Evolutionary conservation across 2,888 invertebrate genomes (phyloP), one percentile per base, ranked within the genome.

Genomic region (Pheosia gnoma): DNA sequence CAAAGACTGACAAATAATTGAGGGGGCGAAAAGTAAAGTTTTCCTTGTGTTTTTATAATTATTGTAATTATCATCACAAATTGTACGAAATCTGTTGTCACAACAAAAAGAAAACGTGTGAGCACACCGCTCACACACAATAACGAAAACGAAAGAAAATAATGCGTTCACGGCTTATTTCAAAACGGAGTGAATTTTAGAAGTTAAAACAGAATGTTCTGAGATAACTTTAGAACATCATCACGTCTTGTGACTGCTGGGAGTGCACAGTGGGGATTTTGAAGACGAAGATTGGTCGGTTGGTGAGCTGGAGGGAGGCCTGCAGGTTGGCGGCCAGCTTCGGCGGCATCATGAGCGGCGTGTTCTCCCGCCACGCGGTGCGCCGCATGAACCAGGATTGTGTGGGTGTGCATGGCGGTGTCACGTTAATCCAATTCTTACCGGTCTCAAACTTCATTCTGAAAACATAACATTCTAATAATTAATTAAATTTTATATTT

Each of bases 371-470:
- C 93, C 92, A 92, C 3, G 90, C 85, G 0, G 86, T 92, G 4
- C 91, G 86, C 7, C 93, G 84, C 54, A 90, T 72, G 66, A 91
- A 92, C 92, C 93, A 92, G 49, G 87, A 85, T 54, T 85, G 87
- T 59, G 85, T 82, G n/a, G 87, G 84, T 11, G 85, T 69, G 68
- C 83, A 87, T 1, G 86, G 81, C 9, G 89, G 69, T 57, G 85
- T 84, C 59, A 91, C 71, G 47, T 89, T 84, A n/a, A 86, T 62
- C 83, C 85, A 85, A 71, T 67, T 82, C 58, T 72, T 81, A 58
- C 83, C 87, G 4, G 71, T 61, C 59, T 83, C 82, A 56, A 77
- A 66, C 61, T 81, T 83, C 62, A 67, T 61, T 63, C 84, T 85
- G 65, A 54, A 71, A 69, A 51, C 9, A 56, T 59, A 64, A 5